These are phyloP conservation scores for Leptobrachium ailaonicum DNA, from an alignment of 2,113 vertebrate genomes.

Conservation along the genomic window DNA sequence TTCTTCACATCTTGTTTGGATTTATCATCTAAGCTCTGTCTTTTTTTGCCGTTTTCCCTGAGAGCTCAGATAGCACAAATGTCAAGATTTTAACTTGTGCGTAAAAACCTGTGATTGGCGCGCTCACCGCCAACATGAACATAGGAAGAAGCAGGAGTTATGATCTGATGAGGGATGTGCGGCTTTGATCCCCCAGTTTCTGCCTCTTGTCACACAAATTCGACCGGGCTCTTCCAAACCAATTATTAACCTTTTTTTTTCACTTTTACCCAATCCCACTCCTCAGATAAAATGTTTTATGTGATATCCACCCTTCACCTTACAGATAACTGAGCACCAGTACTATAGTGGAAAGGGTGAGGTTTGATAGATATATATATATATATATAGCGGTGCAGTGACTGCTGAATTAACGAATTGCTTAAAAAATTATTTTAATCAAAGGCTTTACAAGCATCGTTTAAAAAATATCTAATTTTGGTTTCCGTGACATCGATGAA, in stretches of 20 bases:
- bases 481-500: too few species aligned
- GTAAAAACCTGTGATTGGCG: constrained; percentile 68
- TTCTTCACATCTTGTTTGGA: constrained; percentile 73
- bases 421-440: too few species aligned
- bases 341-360: too few species aligned
- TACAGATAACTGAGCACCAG: too few species aligned
- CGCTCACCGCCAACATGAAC: constrained; percentile 57
- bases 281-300: neutral
- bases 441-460: too few species aligned
- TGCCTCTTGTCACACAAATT: constrained; percentile 61
- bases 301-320: neutral
- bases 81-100: constrained; percentile 63
- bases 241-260: neutral
- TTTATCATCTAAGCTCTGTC: constrained; percentile 67
- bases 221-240: constrained; percentile 42
- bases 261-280: neutral
- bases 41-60: constrained; percentile 69
- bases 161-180: constrained; percentile 61
- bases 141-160: constrained; percentile 61
- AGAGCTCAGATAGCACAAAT: constrained; percentile 54
- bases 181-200: constrained; percentile 66
- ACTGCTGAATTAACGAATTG: too few species aligned
- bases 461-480: too few species aligned
- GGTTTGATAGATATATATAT: too few species aligned
- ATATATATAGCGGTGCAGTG: too few species aligned